Evolutionary conservation across 2,113 vertebrate genomes (phyloP).

Genomic region (Cryptomyrus ogoouensis): DNA sequence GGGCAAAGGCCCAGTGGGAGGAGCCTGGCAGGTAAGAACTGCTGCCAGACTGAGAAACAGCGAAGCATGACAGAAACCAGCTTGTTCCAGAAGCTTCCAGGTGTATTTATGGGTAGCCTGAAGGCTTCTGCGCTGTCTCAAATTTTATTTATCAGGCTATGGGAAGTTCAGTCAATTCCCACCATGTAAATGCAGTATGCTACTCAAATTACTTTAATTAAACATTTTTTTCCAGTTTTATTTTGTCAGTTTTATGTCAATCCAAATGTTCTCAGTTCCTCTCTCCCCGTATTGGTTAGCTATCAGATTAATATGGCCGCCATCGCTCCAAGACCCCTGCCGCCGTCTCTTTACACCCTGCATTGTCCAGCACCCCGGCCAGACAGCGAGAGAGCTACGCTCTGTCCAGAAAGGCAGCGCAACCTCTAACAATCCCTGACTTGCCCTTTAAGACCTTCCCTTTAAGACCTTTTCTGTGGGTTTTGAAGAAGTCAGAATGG

Average conservation of each 20-base stretch:
- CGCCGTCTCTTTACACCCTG: neutral
- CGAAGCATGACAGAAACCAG: neutral
- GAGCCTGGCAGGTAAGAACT: constrained; percentile 69
- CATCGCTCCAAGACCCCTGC: neutral
- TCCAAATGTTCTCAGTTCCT: neutral
- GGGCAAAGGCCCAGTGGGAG: constrained; percentile 63
- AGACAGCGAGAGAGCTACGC: neutral
- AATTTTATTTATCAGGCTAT: neutral
- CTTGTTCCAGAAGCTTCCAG: neutral
- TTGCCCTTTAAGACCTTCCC: neutral
- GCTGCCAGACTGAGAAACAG: neutral
- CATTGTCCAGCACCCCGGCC: neutral
- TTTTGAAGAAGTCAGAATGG: neutral
- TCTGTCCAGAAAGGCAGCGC: neutral
- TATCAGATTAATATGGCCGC: neutral
- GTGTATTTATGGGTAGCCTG: neutral
- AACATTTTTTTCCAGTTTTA: neutral
- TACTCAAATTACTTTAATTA: neutral
- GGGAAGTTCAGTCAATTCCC: neutral
- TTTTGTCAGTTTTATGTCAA: neutral
- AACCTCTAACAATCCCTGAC: neutral
- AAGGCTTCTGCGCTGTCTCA: neutral
- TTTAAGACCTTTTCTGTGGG: neutral
- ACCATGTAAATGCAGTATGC: neutral
- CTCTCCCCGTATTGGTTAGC: neutral